Conservation (phyloP, 2,888 invertebrate genomes). For the Ferrisia virgata region DNA sequence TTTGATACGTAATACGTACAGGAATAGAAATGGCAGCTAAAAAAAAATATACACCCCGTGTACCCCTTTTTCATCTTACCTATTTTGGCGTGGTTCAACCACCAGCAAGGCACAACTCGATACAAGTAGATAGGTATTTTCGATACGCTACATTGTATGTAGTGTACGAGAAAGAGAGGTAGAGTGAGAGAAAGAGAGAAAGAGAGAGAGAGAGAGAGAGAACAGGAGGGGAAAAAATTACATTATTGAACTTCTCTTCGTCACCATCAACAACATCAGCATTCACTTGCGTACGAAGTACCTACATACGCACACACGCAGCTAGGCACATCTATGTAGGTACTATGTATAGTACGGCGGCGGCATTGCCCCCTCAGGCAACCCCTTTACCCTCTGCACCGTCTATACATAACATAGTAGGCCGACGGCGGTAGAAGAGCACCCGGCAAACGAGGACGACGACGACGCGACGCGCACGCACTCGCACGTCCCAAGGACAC, state of each 20-base stretch:
- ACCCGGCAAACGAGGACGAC: neutral
- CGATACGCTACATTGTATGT: too few species aligned
- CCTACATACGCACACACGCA: neutral
- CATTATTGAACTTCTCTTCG: neutral
- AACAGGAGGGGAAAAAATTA: neutral
- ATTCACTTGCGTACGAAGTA: neutral
- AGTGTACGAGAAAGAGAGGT: too few species aligned
- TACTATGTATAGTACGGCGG: too few species aligned
- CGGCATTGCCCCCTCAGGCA: neutral
- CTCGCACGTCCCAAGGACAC: conserved; percentile 45
- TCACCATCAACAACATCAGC: neutral
- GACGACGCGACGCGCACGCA: conserved; percentile 14
- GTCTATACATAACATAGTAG: too few species aligned
- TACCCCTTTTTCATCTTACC: neutral
- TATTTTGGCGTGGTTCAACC: too few species aligned
- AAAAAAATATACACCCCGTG: neutral
- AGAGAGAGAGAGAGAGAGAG: too few species aligned
- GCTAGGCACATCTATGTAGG: neutral
- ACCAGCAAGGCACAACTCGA: neutral
- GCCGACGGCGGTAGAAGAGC: too few species aligned
- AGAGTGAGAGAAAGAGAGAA: too few species aligned
- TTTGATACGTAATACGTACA: too few species aligned
- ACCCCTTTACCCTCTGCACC: too few species aligned
- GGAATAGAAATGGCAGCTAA: neutral
- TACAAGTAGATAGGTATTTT: too few species aligned